Base-by-base conservation (phyloP, 2,888 invertebrate species). In the Osmoderma eremita region DNA sequence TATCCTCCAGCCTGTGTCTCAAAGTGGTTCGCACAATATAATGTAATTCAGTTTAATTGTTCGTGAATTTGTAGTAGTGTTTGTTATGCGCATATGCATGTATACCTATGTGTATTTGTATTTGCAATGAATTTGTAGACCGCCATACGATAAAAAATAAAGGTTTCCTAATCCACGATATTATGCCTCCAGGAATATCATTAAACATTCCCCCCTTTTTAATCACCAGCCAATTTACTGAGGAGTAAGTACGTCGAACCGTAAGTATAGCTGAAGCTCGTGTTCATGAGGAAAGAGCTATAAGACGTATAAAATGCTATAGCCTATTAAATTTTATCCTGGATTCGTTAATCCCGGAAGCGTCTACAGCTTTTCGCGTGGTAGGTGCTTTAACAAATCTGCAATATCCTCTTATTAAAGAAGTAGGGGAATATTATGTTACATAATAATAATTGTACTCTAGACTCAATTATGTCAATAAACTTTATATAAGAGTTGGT, bases 231-330 rank as follows among this genome's bases (percentile, higher is more conserved):
- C 13, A 51, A n/a, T 51, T 51, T 51, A 30, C 50, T 24, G 30
- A 51, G n/a, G 50, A 51, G 8, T 24, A 50, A 50, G 50, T 51
- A 8, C 18, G 62, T 18, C 51, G 69, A 63, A 76, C 75, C n/a
- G 39, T 67, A 63, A 63, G 12, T 13, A 76, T 75, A 53, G 73
- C 75, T 13, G 68, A 63, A 65, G 73, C 73, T 36, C 45, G 74
- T 41, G 73, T 76, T 18, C 73, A 75, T 63, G 74, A 74, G 5
- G 75, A 76, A 66, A 48, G 71, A 22, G 73, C 75, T 13, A 75
- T 75, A 13, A 38, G 66, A 15, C 39, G 74, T 39, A 74, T 76
- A 30, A 76, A 74, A 50, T 51, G 63, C 63, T 74, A 62, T 17
- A 68, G 68, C 8, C 50, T 61, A 30, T 17, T 61, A 36, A 20